Conservation (phyloP, 2,888 invertebrate genomes). For the Aethes cnicana region DNA sequence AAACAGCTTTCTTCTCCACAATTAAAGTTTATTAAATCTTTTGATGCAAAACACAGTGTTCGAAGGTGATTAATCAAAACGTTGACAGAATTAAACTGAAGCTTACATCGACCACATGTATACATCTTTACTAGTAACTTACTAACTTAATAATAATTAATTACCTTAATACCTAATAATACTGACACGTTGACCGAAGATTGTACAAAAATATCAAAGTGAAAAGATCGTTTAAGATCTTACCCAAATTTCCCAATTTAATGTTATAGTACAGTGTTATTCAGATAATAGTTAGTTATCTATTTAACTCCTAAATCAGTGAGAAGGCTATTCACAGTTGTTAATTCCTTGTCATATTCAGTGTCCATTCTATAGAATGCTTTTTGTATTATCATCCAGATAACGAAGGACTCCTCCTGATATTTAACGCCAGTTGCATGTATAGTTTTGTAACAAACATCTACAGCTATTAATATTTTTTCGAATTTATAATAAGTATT, state of each 20-base stretch:
- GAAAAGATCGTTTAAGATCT: too few relatives aligned
- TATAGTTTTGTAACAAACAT: constrained; percentile 13
- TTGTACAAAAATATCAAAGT: too few relatives aligned
- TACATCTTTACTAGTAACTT: neutral
- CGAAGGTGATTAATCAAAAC: constrained; percentile 5
- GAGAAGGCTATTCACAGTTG: constrained; percentile 3
- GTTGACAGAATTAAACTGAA: constrained; percentile 5
- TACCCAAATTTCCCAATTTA: too few relatives aligned
- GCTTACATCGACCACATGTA: constrained; percentile 14
- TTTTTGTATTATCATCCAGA: constrained; percentile 18
- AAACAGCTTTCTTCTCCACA: constrained; percentile 9
- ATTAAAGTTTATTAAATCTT: neutral
- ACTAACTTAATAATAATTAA: too few relatives aligned
- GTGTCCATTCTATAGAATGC: constrained; percentile 5
- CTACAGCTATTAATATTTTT: constrained; percentile 4
- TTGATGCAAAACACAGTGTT: constrained; percentile 6
- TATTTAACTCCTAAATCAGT: neutral
- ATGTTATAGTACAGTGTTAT: too few relatives aligned
- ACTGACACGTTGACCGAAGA: too few relatives aligned
- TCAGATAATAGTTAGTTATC: too few relatives aligned
- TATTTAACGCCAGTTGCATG: constrained; percentile 8
- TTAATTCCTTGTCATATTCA: constrained; percentile 11
- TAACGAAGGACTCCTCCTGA: constrained; percentile 9
- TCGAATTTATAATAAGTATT: constrained; percentile 5
- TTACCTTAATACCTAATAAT: too few relatives aligned